A percentile compares a stretch with the other conserved stretches of the same genome.
Evolutionary conservation across 2,888 invertebrate genomes (phyloP).

Genomic region (Synergus laeviventris): DNA sequence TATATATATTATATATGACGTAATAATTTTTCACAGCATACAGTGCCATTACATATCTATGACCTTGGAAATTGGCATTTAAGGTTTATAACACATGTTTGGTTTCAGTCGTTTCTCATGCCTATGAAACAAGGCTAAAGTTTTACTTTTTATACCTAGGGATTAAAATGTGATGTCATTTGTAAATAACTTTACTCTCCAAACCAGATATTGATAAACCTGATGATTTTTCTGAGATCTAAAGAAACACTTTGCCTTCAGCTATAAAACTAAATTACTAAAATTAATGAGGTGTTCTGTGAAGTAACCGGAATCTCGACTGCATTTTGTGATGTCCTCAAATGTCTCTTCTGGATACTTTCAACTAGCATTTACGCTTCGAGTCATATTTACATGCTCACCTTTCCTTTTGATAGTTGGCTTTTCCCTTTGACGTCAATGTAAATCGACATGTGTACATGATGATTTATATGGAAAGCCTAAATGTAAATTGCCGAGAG

Average conservation of each 20-base stretch:
- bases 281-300: neutral
- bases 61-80: too few relatives aligned
- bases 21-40: too few relatives aligned
- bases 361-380: neutral
- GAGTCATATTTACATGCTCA: conserved; percentile 16
- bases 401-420: conserved; percentile 9
- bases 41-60: too few relatives aligned
- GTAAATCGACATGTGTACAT: conserved; percentile 18
- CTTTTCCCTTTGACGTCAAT: conserved; percentile 5
- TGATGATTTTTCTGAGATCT: neutral
- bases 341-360: neutral
- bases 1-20: too few relatives aligned
- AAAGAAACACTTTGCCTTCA: neutral
- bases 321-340: neutral
- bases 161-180: too few relatives aligned
- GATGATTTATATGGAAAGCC: neutral
- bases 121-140: too few relatives aligned
- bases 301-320: neutral
- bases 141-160: too few relatives aligned
- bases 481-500: neutral
- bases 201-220: neutral
- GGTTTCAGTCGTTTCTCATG: too few relatives aligned
- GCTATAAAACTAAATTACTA: conserved; percentile 12
- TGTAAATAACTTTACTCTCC: too few relatives aligned
- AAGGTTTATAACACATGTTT: too few relatives aligned